A percentile compares a stretch with the other conserved stretches of the same genome.
Evolutionary conservation across 37 sponge, comb jelly and placozoan genomes (phyloP).

Genomic region (Beroe forskalii): DNA sequence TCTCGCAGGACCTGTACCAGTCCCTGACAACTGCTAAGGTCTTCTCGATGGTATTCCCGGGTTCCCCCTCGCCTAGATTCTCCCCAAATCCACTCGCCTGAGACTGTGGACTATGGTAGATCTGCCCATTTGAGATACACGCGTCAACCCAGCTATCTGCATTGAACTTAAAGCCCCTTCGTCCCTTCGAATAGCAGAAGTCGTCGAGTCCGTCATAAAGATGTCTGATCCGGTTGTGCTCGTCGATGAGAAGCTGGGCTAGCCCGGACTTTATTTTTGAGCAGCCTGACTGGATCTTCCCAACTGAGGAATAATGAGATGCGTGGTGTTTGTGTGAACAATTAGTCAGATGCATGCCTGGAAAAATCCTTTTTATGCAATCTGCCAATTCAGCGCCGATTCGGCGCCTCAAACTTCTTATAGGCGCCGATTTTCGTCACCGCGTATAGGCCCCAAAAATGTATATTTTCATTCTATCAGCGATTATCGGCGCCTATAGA

Average conservation of each 20-base stretch:
- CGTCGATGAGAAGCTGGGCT: background rate
- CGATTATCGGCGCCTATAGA: too few relatives aligned
- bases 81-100: background rate
- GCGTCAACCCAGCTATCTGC: background rate
- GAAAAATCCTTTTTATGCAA: too few relatives aligned
- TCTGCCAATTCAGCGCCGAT: too few relatives aligned
- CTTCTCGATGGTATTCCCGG: background rate
- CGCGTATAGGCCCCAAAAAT: too few relatives aligned
- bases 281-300: background rate
- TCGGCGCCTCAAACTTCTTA: too few relatives aligned
- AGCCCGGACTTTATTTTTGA: background rate
- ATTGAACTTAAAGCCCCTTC: background rate
- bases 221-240: background rate
- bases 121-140: background rate
- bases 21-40: background rate
- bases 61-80: background rate
- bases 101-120: background rate
- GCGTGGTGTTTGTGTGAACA: too few relatives aligned
- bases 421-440: too few relatives aligned
- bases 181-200: background rate
- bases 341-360: too few relatives aligned
- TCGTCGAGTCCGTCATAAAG: background rate
- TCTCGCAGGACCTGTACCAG: background rate
- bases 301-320: background rate
- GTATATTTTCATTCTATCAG: too few relatives aligned